A percentile compares a stretch with the other conserved stretches of the same genome.
phyloP scores from a whole-genome alignment of 2,888 invertebrate genomes.

The Nephrotoma guestfalica region DNA sequence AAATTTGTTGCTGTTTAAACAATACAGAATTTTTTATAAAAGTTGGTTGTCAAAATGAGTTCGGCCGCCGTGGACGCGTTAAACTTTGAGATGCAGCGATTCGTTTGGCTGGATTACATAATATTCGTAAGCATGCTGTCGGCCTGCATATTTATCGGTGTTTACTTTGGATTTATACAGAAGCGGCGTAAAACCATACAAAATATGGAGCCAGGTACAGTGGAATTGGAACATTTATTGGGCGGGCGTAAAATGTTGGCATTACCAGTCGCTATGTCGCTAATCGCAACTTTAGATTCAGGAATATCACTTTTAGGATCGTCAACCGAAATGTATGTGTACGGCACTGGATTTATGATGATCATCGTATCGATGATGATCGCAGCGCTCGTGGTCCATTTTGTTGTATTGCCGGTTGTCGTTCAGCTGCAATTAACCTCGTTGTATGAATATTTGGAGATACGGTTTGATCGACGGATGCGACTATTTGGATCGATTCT shows the following conservation, averaged over 20 bases:
- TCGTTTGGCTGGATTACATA: neutral
- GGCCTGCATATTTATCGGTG: neutral
- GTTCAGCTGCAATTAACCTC: neutral
- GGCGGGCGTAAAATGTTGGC: slow-evolving; percentile 51
- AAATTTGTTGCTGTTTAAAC: neutral
- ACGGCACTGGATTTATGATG: slow-evolving; percentile 37
- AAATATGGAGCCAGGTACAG: slow-evolving; percentile 8
- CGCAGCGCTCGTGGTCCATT: slow-evolving; percentile 41
- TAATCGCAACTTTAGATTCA: slow-evolving; percentile 41
- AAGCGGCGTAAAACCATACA: neutral
- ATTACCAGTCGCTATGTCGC: slow-evolving; percentile 53
- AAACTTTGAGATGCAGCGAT: neutral
- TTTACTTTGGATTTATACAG: neutral
- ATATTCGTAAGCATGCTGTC: neutral
- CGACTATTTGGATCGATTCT: slow-evolving; percentile 22
- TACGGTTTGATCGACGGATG: neutral
- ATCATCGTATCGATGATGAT: slow-evolving; percentile 28
- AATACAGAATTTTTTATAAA: neutral
- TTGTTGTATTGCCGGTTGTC: slow-evolving; percentile 49
- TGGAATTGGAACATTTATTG: slow-evolving; percentile 46
- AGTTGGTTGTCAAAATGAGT: neutral
- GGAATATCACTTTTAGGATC: slow-evolving; percentile 35
- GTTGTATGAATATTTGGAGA: neutral
- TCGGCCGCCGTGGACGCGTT: neutral
- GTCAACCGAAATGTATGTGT: neutral